Conservation (phyloP, 2,797 vertebrate species). For the Anguilla marmorata region DNA sequence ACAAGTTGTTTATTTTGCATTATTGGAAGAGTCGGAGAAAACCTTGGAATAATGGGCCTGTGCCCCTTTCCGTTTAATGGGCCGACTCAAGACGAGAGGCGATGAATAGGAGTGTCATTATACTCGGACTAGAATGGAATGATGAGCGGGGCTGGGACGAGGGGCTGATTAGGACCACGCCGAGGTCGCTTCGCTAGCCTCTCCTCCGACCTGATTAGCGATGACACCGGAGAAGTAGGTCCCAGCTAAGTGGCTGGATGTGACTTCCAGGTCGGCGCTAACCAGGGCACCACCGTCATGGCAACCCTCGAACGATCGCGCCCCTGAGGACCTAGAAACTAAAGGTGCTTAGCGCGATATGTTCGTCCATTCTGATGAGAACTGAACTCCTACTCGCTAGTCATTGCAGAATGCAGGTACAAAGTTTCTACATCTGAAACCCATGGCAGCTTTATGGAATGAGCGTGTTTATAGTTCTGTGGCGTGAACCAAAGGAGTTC, state of each 20-base stretch:
- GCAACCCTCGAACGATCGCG: background rate
- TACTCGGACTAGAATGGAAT: background rate
- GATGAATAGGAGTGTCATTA: background rate
- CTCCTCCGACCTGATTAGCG: slow-evolving; percentile 52
- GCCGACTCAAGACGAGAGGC: background rate
- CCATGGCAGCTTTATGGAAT: background rate
- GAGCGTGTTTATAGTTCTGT: background rate
- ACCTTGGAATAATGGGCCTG: background rate
- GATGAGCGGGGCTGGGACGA: slow-evolving; percentile 32
- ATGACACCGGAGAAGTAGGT: slow-evolving; percentile 41
- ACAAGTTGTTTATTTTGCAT: background rate
- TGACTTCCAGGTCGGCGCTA: slow-evolving; percentile 50
- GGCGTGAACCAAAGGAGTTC: background rate
- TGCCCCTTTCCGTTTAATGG: background rate
- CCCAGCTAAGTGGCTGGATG: slow-evolving; percentile 66
- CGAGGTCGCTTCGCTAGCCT: slow-evolving; percentile 49
- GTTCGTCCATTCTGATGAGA: background rate
- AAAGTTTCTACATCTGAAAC: background rate
- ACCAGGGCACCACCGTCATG: slow-evolving; percentile 36
- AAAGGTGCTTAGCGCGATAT: background rate
- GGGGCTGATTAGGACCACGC: slow-evolving; percentile 63
- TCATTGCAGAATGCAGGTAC: background rate
- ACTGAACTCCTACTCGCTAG: background rate
- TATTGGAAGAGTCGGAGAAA: background rate
- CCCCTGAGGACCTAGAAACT: background rate